Conservation (phyloP, 2,888 invertebrate species). For the Rutpela maculata region DNA sequence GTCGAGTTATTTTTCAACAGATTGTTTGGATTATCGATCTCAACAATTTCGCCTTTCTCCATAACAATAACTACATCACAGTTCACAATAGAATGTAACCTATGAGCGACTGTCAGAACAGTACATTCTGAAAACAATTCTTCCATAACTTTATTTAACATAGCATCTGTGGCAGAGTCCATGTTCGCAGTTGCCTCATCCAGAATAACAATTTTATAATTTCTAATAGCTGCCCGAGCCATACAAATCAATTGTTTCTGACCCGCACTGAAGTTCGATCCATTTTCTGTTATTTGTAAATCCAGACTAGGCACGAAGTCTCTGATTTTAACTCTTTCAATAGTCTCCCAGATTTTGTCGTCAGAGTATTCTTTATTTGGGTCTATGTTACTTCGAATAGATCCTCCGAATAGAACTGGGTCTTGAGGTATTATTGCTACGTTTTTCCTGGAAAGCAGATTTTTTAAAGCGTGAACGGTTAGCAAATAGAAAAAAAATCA, state of each 20-base stretch:
- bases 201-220: constrained; percentile 74
- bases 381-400: constrained; percentile 72
- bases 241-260: constrained; percentile 77
- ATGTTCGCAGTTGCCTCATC: constrained; percentile 78
- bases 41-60: constrained; percentile 72
- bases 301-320: constrained; percentile 66
- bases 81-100: constrained; percentile 76
- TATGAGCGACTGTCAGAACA: constrained; percentile 74
- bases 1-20: constrained; percentile 55
- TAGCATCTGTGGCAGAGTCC: constrained; percentile 74
- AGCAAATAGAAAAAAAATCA: background rate
- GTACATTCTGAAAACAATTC: constrained; percentile 75
- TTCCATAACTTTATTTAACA: constrained; percentile 75
- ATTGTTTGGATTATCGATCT: constrained; percentile 57
- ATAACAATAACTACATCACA: constrained; percentile 76
- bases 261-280: constrained; percentile 72
- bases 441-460: constrained; percentile 68
- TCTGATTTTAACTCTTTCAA: constrained; percentile 67
- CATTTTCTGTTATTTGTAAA: constrained; percentile 46
- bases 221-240: constrained; percentile 75
- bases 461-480: background rate
- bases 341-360: constrained; percentile 58
- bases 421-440: constrained; percentile 76
- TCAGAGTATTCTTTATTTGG: constrained; percentile 56
- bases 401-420: constrained; percentile 75